phyloP scores from a whole-genome alignment of 2,797 vertebrate genomes.

The Halcyon badia region DNA sequence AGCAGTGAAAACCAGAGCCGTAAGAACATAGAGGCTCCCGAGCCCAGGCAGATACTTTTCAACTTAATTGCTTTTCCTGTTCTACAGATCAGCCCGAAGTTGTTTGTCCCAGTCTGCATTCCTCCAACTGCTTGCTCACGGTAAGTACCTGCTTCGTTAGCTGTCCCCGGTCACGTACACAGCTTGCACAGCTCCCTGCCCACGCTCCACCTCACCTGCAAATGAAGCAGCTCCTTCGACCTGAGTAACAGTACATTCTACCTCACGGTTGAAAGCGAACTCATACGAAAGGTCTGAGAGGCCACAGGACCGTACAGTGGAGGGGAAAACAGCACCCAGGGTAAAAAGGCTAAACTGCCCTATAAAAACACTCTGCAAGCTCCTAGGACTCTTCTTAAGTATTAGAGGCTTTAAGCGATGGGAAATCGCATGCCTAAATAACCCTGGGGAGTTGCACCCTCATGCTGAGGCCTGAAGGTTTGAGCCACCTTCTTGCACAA shows the following conservation, averaged over 20 bases:
- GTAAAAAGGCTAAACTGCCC: not conserved
- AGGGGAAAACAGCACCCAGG: not conserved
- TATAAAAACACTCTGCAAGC: not conserved
- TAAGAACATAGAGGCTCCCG: not conserved
- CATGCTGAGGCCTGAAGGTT: not conserved
- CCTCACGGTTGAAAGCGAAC: not conserved
- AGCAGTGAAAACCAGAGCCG: not conserved
- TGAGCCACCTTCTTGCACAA: not conserved
- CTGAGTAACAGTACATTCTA: not conserved
- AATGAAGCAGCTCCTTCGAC: not conserved
- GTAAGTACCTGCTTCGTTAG: slow-evolving; percentile 55
- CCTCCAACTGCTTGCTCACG: slow-evolving; percentile 40
- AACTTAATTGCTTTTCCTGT: not conserved
- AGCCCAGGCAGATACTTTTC: not conserved
- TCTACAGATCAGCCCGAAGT: slow-evolving; percentile 27
- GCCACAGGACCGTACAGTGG: not conserved
- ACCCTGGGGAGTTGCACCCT: not conserved
- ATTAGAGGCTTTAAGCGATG: not conserved
- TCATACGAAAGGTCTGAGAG: not conserved
- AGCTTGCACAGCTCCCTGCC: slow-evolving; percentile 20
- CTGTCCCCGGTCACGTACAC: slow-evolving; percentile 56
- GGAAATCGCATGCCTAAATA: slow-evolving; percentile 5
- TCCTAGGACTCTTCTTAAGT: not conserved
- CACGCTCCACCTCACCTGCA: not conserved
- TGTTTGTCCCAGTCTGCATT: slow-evolving; percentile 39